Base-by-base conservation (phyloP, 1,140 invertebrate species). In the Pseudomyrmex flavicornis region DNA sequence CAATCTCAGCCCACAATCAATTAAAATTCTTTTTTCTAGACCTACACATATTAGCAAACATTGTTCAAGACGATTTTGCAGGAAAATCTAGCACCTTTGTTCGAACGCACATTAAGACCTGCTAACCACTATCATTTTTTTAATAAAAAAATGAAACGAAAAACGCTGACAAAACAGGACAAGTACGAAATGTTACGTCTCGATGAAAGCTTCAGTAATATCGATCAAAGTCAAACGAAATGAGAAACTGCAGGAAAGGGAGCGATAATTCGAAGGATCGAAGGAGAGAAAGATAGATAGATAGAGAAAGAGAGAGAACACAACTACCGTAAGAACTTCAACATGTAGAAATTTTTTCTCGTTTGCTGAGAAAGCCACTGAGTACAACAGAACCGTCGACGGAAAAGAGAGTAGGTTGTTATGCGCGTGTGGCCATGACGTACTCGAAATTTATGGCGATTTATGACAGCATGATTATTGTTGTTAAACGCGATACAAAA, bases 331-430 rank as follows among this genome's bases (percentile, higher is more conserved):
- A 22, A 7, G 20, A 59, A 59, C 3, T 52, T 50, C 12, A 15
- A 50, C 10, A 15, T 48, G 44, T 59, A 48, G 13, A 17, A 10
- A 13, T 54, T 54, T 58, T 76, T 80, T 80, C 17, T 70, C 20
- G 35, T 48, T 69, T 17, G 20, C 15, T 12, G 65, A 72, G 76
- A 72, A 59, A 80, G 44, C 20, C 35, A 76, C 61, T 46, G 22
- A 50, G 44, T 20, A 69, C 26, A 70, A 69, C 69, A n/a, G 44
- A 59, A 7, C 20, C 5, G 8, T 9, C 75, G 35, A 58, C 63
- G 52, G 44, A 26, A 79, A 80, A 61, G 76, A 80, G 76, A 80
- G 66, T 80, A 80, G 76, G 76, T 13, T 80, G 76, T 80, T 80
- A 72, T 80, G 76, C 76, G 66, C 76, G 17, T 80, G 54, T 72